phyloP scores from a whole-genome alignment of 2,113 vertebrate species.

The Echinops telfairi region DNA sequence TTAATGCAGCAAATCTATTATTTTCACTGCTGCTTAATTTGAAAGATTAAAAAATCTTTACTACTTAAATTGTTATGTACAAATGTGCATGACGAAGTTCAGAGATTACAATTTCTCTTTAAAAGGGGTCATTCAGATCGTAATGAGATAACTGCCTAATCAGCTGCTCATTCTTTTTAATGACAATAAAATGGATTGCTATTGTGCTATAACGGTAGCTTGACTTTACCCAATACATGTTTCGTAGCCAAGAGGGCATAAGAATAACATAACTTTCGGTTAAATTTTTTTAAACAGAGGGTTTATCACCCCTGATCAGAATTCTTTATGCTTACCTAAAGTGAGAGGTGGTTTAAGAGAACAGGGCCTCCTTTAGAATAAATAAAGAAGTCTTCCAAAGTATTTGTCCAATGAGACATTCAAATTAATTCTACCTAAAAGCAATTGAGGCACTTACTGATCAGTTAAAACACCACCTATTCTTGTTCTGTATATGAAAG shows the following conservation, averaged over 20 bases:
- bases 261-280: not conserved
- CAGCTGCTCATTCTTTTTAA: conserved; percentile 12
- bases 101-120: conserved; percentile 39
- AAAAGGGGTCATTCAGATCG: not conserved
- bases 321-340: conserved; percentile 43
- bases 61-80: conserved; percentile 1
- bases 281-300: not conserved
- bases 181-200: not conserved
- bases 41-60: conserved; percentile 34
- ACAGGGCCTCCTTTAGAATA: not conserved
- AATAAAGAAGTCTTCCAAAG: conserved; percentile 41
- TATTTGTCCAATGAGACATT: conserved; percentile 11
- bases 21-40: conserved; percentile 31
- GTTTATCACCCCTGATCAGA: not conserved
- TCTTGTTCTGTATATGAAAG: not conserved
- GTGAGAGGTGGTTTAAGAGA: conserved; percentile 31
- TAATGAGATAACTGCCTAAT: not conserved
- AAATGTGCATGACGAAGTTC: not conserved
- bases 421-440: conserved; percentile 44
- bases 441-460: not conserved
- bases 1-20: not conserved
- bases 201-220: not conserved
- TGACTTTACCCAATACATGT: conserved; percentile 29
- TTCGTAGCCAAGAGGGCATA: not conserved
- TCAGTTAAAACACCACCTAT: conserved; percentile 12